A percentile compares a stretch with the other conserved stretches of the same genome.
Conservation (phyloP, 2,888 invertebrate genomes). For the Caenorhabditis sulstoni region DNA sequence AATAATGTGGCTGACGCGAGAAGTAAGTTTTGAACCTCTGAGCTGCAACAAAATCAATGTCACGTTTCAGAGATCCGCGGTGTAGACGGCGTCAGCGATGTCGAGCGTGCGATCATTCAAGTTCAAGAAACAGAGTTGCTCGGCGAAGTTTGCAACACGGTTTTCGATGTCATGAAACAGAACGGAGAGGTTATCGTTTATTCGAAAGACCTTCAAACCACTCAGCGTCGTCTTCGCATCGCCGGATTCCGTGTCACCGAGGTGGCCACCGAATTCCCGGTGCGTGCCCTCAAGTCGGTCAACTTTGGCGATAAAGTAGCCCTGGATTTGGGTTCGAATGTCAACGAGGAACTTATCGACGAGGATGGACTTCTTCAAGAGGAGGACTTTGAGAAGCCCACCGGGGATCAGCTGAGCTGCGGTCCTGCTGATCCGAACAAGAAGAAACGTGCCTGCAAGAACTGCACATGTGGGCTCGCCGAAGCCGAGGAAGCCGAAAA, state of each 20-base stretch:
- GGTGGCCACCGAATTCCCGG: constrained; percentile 24
- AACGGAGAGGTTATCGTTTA: constrained; percentile 43
- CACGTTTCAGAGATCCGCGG: constrained; percentile 31
- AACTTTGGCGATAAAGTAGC: constrained; percentile 41
- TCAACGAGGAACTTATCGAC: constrained; percentile 85
- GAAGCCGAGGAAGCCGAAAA: constrained; percentile 89
- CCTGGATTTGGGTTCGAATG: constrained; percentile 43
- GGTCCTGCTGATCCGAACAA: constrained; percentile 56
- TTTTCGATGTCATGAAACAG: constrained; percentile 48
- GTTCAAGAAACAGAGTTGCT: constrained; percentile 30
- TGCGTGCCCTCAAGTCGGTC: constrained; percentile 43
- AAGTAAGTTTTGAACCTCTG: constrained; percentile 14
- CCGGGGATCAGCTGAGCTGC: constrained; percentile 84
- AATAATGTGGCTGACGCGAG: constrained; percentile 28
- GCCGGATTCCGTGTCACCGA: constrained; percentile 55
- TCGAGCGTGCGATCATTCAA: constrained; percentile 44
- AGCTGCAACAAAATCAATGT: too few relatives aligned
- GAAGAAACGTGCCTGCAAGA: constrained; percentile 82
- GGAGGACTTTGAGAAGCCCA: constrained; percentile 91
- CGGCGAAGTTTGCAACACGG: constrained; percentile 42
- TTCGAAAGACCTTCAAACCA: constrained; percentile 23
- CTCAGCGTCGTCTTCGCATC: constrained; percentile 60
- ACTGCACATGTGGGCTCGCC: constrained; percentile 96
- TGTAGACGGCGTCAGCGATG: constrained; percentile 12
- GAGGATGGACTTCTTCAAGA: constrained; percentile 92